Base-by-base conservation (phyloP, 2,888 invertebrate species). In the Adelphocoris suturalis region DNA sequence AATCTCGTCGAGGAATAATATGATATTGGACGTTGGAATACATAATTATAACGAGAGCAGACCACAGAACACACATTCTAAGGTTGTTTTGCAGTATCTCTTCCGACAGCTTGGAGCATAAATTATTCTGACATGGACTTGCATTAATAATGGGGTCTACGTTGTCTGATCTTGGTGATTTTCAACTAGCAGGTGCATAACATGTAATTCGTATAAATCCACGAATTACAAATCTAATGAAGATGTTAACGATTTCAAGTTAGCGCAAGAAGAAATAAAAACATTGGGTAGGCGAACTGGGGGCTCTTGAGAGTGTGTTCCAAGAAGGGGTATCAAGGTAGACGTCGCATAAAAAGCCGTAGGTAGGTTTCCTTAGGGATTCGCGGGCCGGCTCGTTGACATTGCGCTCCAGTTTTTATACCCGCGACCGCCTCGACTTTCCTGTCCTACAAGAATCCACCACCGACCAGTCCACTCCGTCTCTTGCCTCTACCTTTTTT, bases 401-500 rank as follows among this genome's bases (percentile, higher is more conserved):
- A 86, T 37, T 68, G 86, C 86, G 86, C 86, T 86, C 86, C 86
- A 86, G 68, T 86, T 86, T 86, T 86, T 86, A 86, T 86, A 86
- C n/a, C 48, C 46, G 61, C 37, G 28, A 13, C 16, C 37, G 46
- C 48, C 81, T 48, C 81, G 48, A 81, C 81, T 81, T 81, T n/a
- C 81, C 81, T 48, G 81, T 48, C 81, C 23, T 81, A 48, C 81
- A 81, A 81, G 46, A 81, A 81, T 81, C 81, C 81, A 61, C 81
- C 81, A 61, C n/a, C 61, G 61, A 61, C 61, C 61, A 19, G 3
- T 61, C 61, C 61, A n/a, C 61, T 16, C 61, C 61, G n/a, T 61
- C 61, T 7, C 19, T n/a, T 1, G 61, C 3, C 19, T 61, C 61
- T 61, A 4, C 1, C 2, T 19, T 61, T 61, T 61, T 61, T 19